These are phyloP conservation scores for Drosophila macrothrix DNA, from an alignment of 2,888 invertebrate genomes.

Conservation along the genomic window DNA sequence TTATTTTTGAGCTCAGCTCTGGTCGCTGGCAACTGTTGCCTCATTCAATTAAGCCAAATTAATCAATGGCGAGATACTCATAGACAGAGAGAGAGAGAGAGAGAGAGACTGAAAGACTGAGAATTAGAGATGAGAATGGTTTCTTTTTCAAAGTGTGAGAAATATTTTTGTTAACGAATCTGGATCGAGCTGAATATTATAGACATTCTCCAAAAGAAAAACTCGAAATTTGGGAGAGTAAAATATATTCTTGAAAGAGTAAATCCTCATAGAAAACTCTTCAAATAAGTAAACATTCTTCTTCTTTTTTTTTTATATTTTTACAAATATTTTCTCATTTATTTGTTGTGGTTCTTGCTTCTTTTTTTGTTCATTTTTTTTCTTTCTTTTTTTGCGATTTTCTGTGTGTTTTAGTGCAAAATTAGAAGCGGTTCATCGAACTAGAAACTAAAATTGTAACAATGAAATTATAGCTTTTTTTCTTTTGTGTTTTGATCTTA, in stretches of 20 bases:
- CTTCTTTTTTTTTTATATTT: conserved; percentile 7
- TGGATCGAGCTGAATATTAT: not conserved
- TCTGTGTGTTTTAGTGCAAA: conserved; percentile 6
- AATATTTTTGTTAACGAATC: not conserved
- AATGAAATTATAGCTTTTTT: conserved; percentile 23
- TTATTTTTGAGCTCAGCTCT: conserved; percentile 24
- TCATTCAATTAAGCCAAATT: conserved; percentile 57
- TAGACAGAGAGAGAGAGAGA: not conserved
- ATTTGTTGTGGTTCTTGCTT: conserved; percentile 32
- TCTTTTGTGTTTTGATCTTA: conserved; percentile 1
- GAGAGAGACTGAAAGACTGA: not conserved
- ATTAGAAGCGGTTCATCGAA: conserved; percentile 12
- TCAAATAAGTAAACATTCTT: not conserved
- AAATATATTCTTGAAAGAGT: accelerated
- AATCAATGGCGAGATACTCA: conserved; percentile 19
- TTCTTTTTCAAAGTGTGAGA: not conserved
- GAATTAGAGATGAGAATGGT: not conserved
- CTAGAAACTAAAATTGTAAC: conserved; percentile 30
- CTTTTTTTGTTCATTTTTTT: not conserved
- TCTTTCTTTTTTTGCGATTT: conserved; percentile 8
- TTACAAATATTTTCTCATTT: conserved; percentile 43
- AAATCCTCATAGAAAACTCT: not conserved
- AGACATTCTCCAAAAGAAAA: not conserved
- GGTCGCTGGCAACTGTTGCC: conserved; percentile 13
- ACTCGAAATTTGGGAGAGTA: not conserved